Conservation (phyloP, 2,797 vertebrate species). For the Macroramphosus scolopax region DNA sequence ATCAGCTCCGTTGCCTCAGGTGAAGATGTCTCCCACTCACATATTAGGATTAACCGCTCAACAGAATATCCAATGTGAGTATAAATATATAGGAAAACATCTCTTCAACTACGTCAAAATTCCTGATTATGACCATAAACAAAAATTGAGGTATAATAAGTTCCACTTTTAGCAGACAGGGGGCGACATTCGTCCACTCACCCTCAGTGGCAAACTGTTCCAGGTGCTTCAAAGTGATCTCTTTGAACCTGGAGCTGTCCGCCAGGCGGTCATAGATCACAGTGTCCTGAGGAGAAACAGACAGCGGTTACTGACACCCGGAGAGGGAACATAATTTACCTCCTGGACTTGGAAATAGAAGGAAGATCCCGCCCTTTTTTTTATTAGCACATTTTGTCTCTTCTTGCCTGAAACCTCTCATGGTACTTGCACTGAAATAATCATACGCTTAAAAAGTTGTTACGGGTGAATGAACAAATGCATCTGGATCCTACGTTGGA, state of each 20-base stretch:
- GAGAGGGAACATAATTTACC: conserved; percentile 23
- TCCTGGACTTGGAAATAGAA: conserved; percentile 7
- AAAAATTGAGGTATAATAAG: background rate
- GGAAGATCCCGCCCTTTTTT: background rate
- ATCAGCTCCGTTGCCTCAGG: background rate
- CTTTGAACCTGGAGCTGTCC: conserved; percentile 95
- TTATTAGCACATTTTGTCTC: background rate
- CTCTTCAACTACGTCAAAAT: background rate
- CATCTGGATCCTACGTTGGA: background rate
- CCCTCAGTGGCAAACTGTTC: conserved; percentile 99
- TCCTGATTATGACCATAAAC: background rate
- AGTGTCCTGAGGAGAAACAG: conserved; percentile 85
- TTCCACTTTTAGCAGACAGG: conserved; percentile 45
- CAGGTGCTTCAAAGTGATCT: conserved; percentile 97
- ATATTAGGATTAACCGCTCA: background rate
- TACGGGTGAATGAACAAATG: background rate
- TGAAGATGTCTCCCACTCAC: conserved; percentile 6
- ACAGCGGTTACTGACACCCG: conserved; percentile 34
- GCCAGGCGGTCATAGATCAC: conserved; percentile 97
- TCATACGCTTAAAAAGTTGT: background rate
- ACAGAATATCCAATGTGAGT: background rate
- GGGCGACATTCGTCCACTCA: conserved; percentile 69
- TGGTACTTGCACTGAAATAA: conserved; percentile 1
- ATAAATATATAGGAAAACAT: background rate
- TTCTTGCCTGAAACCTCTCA: background rate